Evolutionary conservation across 2,113 vertebrate genomes (phyloP).

Genomic region (Bombycilla garrulus): DNA sequence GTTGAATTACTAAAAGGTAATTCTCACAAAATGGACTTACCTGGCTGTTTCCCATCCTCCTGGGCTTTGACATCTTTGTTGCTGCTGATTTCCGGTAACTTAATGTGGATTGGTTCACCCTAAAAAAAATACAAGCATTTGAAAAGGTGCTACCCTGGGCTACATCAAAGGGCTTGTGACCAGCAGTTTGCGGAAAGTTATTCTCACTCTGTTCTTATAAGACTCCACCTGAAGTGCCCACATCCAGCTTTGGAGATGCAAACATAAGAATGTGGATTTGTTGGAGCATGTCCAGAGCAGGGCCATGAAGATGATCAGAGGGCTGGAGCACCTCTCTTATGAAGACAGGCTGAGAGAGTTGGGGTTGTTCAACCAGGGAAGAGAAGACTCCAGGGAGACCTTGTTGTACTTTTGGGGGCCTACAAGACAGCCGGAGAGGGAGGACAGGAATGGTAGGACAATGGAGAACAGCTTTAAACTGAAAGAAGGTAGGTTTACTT

Average conservation of each 20-base stretch:
- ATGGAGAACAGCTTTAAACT: background rate
- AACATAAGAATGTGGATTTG: too few relatives aligned
- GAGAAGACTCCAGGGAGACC: background rate
- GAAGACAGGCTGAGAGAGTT: background rate
- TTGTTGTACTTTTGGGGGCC: background rate
- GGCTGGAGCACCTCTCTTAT: background rate
- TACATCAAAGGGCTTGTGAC: background rate
- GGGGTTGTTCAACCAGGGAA: background rate
- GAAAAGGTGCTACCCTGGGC: background rate
- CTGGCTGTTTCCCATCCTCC: background rate
- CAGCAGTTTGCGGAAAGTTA: background rate
- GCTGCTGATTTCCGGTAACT: constrained; percentile 11
- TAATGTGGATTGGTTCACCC: constrained; percentile 23
- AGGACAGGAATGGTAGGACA: background rate
- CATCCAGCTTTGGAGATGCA: background rate
- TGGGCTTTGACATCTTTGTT: background rate
- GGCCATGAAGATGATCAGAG: background rate
- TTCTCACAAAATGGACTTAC: background rate
- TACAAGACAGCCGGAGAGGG: background rate
- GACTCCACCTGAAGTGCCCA: background rate
- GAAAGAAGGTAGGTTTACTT: background rate
- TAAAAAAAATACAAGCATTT: constrained; percentile 13
- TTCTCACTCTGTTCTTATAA: background rate
- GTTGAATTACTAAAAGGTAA: background rate
- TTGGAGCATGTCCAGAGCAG: background rate